Conservation (phyloP, 2,888 invertebrate species). For the Acanthopleura granulata region DNA sequence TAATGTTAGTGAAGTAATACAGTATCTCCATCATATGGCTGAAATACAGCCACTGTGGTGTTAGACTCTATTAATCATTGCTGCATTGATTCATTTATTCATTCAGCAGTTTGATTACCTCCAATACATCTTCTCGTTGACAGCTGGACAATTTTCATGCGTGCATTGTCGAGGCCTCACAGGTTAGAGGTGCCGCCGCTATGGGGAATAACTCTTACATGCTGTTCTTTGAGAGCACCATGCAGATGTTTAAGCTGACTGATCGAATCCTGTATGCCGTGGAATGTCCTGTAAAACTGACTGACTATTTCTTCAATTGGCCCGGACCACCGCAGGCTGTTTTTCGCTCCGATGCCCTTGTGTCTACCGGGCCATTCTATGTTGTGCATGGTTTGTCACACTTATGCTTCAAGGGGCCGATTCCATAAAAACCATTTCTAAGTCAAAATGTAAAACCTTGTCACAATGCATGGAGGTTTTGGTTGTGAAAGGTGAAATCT, state of each 20-base stretch:
- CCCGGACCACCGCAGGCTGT: not conserved
- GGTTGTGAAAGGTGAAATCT: no score
- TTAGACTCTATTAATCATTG: no score
- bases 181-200: not conserved
- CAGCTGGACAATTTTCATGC: not conserved
- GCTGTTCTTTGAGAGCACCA: not conserved
- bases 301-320: not conserved
- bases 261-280: not conserved
- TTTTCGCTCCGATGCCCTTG: not conserved
- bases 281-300: not conserved
- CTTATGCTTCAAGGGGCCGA: no score
- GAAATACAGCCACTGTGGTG: no score
- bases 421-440: no score
- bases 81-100: no score
- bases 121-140: not conserved
- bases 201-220: not conserved
- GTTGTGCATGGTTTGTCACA: not conserved
- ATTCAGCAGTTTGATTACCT: not conserved
- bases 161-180: not conserved
- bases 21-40: no score
- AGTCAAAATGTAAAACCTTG: no score
- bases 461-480: no score
- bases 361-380: not conserved
- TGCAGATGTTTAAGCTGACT: not conserved
- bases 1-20: no score